Evolutionary conservation across 2,797 vertebrate species (phyloP).

Genomic region (Huso huso): DNA sequence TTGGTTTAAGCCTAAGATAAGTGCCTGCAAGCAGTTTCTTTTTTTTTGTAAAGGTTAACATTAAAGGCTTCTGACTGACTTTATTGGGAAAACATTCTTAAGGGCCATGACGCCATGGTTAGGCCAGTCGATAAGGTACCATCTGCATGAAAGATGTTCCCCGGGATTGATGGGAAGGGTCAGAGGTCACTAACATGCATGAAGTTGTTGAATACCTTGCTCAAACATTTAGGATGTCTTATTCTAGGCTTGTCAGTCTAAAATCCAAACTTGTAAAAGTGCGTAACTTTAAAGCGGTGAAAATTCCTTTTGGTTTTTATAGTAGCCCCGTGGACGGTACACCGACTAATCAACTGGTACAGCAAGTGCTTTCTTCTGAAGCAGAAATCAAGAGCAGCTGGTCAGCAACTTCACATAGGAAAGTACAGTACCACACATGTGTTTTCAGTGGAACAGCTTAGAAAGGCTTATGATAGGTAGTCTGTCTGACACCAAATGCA

Average conservation of each 20-base stretch:
- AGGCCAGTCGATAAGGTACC: constrained; percentile 14
- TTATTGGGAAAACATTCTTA: neutral
- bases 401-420: no score
- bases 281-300: constrained; percentile 1
- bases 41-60: constrained; percentile 9
- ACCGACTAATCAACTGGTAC: no score
- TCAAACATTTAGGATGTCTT: constrained; percentile 32
- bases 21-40: neutral
- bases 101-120: constrained; percentile 2
- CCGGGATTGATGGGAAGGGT: constrained; percentile 20
- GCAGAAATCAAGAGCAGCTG: neutral
- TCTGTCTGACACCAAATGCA: no score
- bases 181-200: constrained; percentile 22
- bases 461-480: no score
- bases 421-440: no score
- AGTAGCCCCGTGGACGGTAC: neutral
- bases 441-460: no score
- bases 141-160: constrained; percentile 36
- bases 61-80: constrained; percentile 1
- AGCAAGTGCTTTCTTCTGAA: constrained; percentile 11
- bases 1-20: neutral
- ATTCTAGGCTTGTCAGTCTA: constrained; percentile 34
- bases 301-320: constrained; percentile 4
- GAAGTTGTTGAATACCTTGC: constrained; percentile 30
- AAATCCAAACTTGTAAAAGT: constrained; percentile 7